Base-by-base conservation (phyloP, 2,797 vertebrate genomes). In the Cryptoprocta ferox region DNA sequence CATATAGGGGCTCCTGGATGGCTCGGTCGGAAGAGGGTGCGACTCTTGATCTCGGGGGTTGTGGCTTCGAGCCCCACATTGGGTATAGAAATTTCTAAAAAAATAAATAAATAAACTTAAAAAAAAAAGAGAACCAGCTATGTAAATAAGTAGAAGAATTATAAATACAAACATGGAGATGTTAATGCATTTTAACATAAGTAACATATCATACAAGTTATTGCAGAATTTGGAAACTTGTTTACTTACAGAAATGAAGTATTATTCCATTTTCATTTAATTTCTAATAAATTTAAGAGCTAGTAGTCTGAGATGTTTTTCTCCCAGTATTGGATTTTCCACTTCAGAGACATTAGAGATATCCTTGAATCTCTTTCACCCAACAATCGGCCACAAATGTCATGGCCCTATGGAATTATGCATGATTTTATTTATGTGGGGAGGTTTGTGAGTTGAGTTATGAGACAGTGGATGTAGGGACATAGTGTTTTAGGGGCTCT, bases 191-290 rank as follows among this genome's bases (percentile, higher is more conserved):
- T 92, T 92, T 61, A 63, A 93, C 66, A 30, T 56, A 24, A 61
- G 28, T 79, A 89, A 39, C 32, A 37, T 65, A 37, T 59, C 56
- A 93, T 30, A n/a, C 26, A 73, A n/a, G 53, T 80, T 86, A 82
- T 53, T 96, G 85, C 3, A 26, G 9, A 75, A 53, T 80, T 89
- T 59, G 28, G 56, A 89, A 89, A 50, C 37, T 18, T 78, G 24
- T 89, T 93, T 91, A 78, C 61, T 96, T 92, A 71, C 50, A 84
- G 66, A 53, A 59, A 82, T 30, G 26, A 50, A 56, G 26, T 83
- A 85, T 53, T 61, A 48, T 71, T 45, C 28, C 89, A 6, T 10
- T 71, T 87, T 84, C 59, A 35, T 28, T 85, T 65, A 71, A 37
- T 91, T 61, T 78, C 82, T 91, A n/a, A 71, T 68, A 65, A 30